Evolutionary conservation across 2,113 vertebrate genomes (phyloP).

Genomic region (Entomyzon cyanotis): DNA sequence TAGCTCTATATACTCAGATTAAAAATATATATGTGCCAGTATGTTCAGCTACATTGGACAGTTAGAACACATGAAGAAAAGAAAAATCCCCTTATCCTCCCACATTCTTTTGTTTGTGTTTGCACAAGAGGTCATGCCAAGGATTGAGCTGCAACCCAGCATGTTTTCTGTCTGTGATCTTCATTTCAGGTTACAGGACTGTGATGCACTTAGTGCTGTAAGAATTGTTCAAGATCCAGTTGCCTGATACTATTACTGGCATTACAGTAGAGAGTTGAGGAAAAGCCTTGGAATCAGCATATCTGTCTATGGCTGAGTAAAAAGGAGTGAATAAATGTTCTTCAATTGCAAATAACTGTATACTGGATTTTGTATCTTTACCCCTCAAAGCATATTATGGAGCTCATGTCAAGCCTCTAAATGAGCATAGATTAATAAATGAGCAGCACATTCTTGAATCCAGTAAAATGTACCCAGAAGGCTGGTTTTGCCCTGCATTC

Average conservation of each 20-base stretch:
- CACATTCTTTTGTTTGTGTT: neutral
- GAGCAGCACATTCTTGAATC: neutral
- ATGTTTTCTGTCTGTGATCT: neutral
- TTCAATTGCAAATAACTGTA: neutral
- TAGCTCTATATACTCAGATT: neutral
- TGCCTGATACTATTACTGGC: neutral
- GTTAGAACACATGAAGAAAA: neutral
- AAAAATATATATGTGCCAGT: neutral
- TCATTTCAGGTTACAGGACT: neutral
- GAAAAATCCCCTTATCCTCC: neutral
- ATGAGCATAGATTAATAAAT: neutral
- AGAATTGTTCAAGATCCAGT: neutral
- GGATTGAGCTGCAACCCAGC: neutral
- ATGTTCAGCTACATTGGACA: neutral
- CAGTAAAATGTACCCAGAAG: neutral
- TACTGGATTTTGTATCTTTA: neutral
- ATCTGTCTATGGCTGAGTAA: neutral
- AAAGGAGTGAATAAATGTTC: neutral
- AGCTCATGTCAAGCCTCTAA: neutral
- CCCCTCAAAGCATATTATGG: neutral
- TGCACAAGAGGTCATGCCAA: neutral
- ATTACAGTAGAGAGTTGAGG: neutral
- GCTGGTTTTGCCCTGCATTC: neutral
- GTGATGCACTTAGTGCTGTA: neutral
- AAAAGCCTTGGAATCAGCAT: neutral